phyloP scores from a whole-genome alignment of 2,797 vertebrate genomes.

The Miichthys miiuy region DNA sequence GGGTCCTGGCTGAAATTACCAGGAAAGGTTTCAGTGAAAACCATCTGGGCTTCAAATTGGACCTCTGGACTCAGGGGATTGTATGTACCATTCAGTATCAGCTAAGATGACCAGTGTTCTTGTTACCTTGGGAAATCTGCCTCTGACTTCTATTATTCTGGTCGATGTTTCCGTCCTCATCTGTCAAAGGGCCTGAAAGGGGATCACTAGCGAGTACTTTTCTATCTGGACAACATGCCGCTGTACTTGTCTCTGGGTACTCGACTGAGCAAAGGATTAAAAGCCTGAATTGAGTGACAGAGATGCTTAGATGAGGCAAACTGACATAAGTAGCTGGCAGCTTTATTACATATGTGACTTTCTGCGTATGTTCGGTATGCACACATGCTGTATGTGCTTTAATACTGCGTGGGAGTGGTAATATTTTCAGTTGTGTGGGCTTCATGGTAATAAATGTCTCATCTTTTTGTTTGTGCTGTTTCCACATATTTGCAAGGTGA shows the following conservation, averaged over 20 bases:
- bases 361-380: slow-evolving; percentile 35
- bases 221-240: slow-evolving; percentile 35
- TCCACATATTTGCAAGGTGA: slow-evolving; percentile 77
- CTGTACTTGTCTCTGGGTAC: slow-evolving; percentile 30
- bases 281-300: slow-evolving; percentile 40
- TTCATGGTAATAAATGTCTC: slow-evolving; percentile 73
- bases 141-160: slow-evolving; percentile 61
- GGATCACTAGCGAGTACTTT: slow-evolving; percentile 37
- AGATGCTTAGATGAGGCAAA: slow-evolving; percentile 37
- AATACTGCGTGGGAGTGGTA: slow-evolving; percentile 71
- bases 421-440: slow-evolving; percentile 71
- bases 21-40: slow-evolving; percentile 47
- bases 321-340: slow-evolving; percentile 41
- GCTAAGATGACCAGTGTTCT: slow-evolving; percentile 47
- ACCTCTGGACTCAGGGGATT: slow-evolving; percentile 32
- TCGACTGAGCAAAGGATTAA: slow-evolving; percentile 45
- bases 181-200: slow-evolving; percentile 45
- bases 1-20: slow-evolving; percentile 43
- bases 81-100: slow-evolving; percentile 42
- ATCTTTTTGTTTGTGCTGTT: slow-evolving; percentile 76
- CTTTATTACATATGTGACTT: slow-evolving; percentile 48
- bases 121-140: slow-evolving; percentile 66
- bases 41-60: slow-evolving; percentile 61
- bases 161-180: slow-evolving; percentile 37
- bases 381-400: slow-evolving; percentile 55